Conservation (phyloP, 2,888 invertebrate species). For the Argyresthia goedartella region DNA sequence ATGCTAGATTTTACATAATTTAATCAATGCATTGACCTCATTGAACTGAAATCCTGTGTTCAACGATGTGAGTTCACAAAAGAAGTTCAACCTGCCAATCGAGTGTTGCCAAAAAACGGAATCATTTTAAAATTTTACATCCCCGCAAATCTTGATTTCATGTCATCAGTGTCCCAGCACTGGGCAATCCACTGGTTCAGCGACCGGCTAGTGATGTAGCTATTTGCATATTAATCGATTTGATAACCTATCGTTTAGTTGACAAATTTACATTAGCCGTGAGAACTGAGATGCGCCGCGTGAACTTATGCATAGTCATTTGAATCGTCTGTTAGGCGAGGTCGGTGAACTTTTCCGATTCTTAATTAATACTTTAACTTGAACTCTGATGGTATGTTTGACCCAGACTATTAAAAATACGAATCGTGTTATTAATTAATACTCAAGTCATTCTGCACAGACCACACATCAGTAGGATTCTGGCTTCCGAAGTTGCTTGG, state of each 20-base stretch:
- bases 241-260: conserved; percentile 66
- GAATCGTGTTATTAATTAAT: not conserved
- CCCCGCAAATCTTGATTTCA: not conserved
- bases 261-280: conserved; percentile 70
- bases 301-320: conserved; percentile 67
- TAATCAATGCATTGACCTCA: too few relatives aligned
- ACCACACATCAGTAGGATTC: too few relatives aligned
- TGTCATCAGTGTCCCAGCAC: not conserved
- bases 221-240: conserved; percentile 70
- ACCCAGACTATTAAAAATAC: too few relatives aligned
- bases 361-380: conserved; percentile 31
- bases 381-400: too few relatives aligned
- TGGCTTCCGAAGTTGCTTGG: too few relatives aligned
- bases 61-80: not conserved
- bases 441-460: not conserved
- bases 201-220: conserved; percentile 65
- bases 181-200: conserved; percentile 44
- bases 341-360: conserved; percentile 52
- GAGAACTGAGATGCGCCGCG: conserved; percentile 59
- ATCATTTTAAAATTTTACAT: not conserved
- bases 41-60: too few relatives aligned
- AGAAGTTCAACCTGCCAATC: not conserved
- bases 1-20: too few relatives aligned
- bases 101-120: not conserved
- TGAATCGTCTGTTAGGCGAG: conserved; percentile 18